These are phyloP conservation scores for Brachystomella parvula DNA, from an alignment of 1,140 invertebrate genomes.

Conservation along the genomic window DNA sequence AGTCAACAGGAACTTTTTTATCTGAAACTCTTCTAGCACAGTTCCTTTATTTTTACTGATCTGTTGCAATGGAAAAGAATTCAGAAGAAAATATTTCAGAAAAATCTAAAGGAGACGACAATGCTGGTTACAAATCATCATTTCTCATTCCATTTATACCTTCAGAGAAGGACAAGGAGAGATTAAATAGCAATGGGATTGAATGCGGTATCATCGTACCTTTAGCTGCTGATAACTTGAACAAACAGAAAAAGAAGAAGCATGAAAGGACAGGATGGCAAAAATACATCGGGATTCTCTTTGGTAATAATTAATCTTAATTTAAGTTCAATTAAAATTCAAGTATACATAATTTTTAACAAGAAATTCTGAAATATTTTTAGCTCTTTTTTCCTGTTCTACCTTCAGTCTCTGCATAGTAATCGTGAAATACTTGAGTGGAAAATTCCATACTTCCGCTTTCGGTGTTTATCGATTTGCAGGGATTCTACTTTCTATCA, in stretches of 20 bases:
- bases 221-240: too few relatives aligned
- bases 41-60: too few relatives aligned
- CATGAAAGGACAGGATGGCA: not conserved
- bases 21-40: too few relatives aligned
- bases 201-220: too few relatives aligned
- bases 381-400: slow-evolving; percentile 15
- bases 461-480: slow-evolving; percentile 23
- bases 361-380: not conserved
- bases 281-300: not conserved
- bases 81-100: too few relatives aligned
- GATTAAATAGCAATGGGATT: too few relatives aligned
- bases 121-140: too few relatives aligned
- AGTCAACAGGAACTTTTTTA: too few relatives aligned
- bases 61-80: too few relatives aligned
- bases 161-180: too few relatives aligned
- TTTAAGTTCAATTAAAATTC: not conserved
- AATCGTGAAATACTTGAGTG: slow-evolving; percentile 16
- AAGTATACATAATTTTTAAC: not conserved
- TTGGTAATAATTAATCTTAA: not conserved
- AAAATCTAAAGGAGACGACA: too few relatives aligned
- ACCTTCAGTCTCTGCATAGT: slow-evolving; percentile 16
- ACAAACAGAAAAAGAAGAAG: not conserved
- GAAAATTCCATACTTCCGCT: slow-evolving; percentile 16
- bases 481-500: slow-evolving; percentile 17
- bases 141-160: too few relatives aligned